Percentiles rank a stretch among this genome's conserved stretches.
Evolutionary conservation across 2,888 invertebrate genomes (phyloP).

Genomic region (Atrina japonica): DNA sequence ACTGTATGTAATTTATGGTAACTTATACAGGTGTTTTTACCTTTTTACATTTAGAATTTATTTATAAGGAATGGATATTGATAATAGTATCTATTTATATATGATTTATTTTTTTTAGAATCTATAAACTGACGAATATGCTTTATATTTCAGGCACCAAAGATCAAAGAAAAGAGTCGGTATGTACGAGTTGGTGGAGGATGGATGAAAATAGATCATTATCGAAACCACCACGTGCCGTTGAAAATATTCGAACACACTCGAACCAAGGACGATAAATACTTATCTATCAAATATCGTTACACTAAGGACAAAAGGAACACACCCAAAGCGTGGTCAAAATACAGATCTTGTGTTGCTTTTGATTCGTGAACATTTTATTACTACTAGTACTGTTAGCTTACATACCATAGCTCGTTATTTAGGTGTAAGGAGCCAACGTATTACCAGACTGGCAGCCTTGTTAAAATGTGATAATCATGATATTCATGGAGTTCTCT

Average conservation of each 20-base stretch:
- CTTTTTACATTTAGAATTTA: too few species aligned
- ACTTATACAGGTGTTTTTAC: too few species aligned
- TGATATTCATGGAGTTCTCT: too few species aligned
- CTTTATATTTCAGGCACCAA: slow-evolving; percentile 10
- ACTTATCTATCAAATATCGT: slow-evolving; percentile 39
- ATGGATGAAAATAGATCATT: slow-evolving; percentile 48
- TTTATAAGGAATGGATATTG: too few species aligned
- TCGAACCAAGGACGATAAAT: slow-evolving; percentile 36
- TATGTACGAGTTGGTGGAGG: slow-evolving; percentile 43
- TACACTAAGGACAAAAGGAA: slow-evolving; percentile 33
- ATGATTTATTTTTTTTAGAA: too few species aligned
- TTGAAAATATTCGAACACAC: slow-evolving; percentile 38
- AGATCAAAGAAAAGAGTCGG: slow-evolving; percentile 30
- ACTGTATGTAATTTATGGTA: too few species aligned
- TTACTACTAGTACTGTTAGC: too few species aligned
- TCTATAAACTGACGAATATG: neutral
- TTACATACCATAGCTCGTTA: too few species aligned
- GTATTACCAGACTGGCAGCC: too few species aligned
- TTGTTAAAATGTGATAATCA: too few species aligned
- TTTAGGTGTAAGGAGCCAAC: too few species aligned
- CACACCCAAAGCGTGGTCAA: slow-evolving; percentile 40
- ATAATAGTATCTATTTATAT: too few species aligned
- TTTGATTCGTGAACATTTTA: slow-evolving; percentile 21
- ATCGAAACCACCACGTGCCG: slow-evolving; percentile 41
- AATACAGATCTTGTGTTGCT: slow-evolving; percentile 35